Evolutionary conservation across 2,888 invertebrate genomes (phyloP), one percentile per base, ranked within the genome.

Genomic region (Pilophorus perplexus): DNA sequence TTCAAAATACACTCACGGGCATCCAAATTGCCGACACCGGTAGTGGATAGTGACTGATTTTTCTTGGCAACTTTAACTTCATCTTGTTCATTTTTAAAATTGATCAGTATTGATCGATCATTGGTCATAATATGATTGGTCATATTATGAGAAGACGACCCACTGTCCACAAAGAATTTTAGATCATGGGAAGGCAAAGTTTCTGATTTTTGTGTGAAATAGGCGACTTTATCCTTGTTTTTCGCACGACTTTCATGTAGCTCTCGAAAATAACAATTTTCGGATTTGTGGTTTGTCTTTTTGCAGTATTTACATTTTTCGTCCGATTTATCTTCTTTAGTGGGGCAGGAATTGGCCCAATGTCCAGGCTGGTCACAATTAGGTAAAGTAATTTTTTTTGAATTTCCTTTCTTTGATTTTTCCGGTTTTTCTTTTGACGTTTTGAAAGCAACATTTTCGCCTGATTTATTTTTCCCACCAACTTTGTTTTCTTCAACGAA

Each of bases 41-140:
- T 55, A 8, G 55, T 33, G 8, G 12, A n/a, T 12, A 55, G 14
- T 6, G 55, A 10, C 18, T 55, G 33, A 16, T 55, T 55, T 37
- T 55, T 55, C 55, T 55, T 52, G 27, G 52, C 52, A 4, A 52
- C n/a, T 3, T 3, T 28, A 18, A 52, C 27, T 25, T 25, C 16
- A 22, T 46, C 46, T 20, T 16, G 18, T 18, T 60, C 64, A 16
- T 5, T 27, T 57, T 64, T 64, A 38, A 25, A 46, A 55, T 55
- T 18, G 4, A 5, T 55, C 10, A 55, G 18, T 14, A 55, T 33
- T 40, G 27, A 33, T 6, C 8, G 37, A 10, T 27, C 16, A 33
- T 55, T 27, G 5, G 55, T 55, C 60, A 50, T n/a, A n/a, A n/a
- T n/a, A n/a, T n/a, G n/a, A n/a, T n/a, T n/a, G n/a, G n/a, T n/a